These are phyloP conservation scores for Paratilapia polleni DNA, from an alignment of 2,113 vertebrate genomes.

Conservation along the genomic window DNA sequence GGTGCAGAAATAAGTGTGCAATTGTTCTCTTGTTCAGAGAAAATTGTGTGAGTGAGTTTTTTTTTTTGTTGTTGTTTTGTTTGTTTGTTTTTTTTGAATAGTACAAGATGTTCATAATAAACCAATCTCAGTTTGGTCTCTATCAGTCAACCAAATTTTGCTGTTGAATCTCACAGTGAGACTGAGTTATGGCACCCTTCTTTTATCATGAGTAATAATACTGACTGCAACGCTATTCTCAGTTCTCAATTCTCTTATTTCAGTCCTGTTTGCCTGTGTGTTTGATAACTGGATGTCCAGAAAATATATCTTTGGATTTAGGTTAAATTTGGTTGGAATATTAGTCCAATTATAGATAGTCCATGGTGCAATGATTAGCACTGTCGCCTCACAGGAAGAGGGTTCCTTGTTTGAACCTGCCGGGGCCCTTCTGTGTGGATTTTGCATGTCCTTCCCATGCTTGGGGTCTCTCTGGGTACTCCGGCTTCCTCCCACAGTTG, in stretches of 20 bases:
- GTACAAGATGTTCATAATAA: neutral
- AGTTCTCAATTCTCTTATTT: neutral
- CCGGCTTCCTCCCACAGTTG: too few relatives aligned
- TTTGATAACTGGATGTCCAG: neutral
- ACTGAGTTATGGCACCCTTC: neutral
- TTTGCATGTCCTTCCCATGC: too few relatives aligned
- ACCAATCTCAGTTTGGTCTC: neutral
- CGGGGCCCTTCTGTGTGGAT: neutral
- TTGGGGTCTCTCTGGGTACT: too few relatives aligned
- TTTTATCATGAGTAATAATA: neutral
- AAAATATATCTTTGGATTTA: neutral
- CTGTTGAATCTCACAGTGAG: neutral
- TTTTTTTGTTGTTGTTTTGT: neutral
- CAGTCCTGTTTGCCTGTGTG: neutral
- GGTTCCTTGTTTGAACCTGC: neutral
- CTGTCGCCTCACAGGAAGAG: neutral
- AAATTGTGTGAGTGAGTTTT: neutral
- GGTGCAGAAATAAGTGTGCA: neutral
- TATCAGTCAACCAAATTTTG: neutral
- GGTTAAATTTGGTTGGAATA: neutral
- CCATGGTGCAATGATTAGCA: neutral
- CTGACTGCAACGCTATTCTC: neutral
- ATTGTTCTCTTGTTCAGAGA: neutral
- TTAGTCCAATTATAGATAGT: neutral
- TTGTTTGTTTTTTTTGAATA: neutral